Base-by-base conservation (phyloP, 2,113 vertebrate genomes). In the Stercorarius parasiticus region DNA sequence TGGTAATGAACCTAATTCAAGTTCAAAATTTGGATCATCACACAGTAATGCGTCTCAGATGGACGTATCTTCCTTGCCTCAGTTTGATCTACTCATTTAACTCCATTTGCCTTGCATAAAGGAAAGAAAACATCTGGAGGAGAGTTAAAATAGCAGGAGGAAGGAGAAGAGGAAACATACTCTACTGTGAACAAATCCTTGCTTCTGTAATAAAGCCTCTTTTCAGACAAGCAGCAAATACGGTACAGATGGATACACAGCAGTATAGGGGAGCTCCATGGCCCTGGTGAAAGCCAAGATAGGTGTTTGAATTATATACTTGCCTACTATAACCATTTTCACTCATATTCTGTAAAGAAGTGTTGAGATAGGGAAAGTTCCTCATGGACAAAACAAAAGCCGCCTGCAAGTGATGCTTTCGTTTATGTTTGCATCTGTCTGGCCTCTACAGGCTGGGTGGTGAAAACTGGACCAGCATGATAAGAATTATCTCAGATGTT, bases 121-220 rank as follows among this genome's bases (percentile, higher is more conserved):
- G 7, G 15, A 45, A 72, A 84, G 86, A 53, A 93, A 96, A 94
- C 65, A 83, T 93, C 90, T 93, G 93, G 84, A 94, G 19, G 45
- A 72, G 47, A 74, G 47, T 53, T 76, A 62, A 82, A 90, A 82
- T 36, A 79, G 40, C 29, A 50, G 9, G 64, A 90, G 42, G 4
- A n/a, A 55, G 1, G 22, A 59, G 81, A 43, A 80, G 22, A 49
- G 61, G 62, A 88, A 83, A 13, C 3, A 17, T 49, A 23, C 12
- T 90, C 36, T 34, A 38, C 25, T 27, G 17, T 26, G 32, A 61
- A 52, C 30, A 77, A 65, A 95, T 67, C 34, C 50, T 59, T 61
- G 11, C 20, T 71, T 85, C 52, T 55, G 55, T 69, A 82, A 82
- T 32, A 83, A 82, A 62, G 16, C 20, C 29, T 53, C 11, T 67